Base-by-base conservation (phyloP, 2,113 vertebrate species). In the Tringa solitaria region DNA sequence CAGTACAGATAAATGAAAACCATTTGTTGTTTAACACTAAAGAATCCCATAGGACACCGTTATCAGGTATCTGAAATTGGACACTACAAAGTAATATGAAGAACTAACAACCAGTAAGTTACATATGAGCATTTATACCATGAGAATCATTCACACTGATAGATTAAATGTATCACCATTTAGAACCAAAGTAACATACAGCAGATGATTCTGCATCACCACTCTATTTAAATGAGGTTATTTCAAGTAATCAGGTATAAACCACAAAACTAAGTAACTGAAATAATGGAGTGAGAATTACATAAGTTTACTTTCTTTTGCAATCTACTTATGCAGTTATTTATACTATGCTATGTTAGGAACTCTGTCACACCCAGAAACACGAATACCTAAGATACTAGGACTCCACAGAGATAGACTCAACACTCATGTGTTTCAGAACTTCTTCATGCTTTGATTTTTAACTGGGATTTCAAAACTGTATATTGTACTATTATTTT, bases 361-460 rank as follows among this genome's bases (percentile, higher is more conserved):
- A 93, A 94, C 82, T 81, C 76, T 28, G 84, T 64, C 92, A 96
- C 96, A 92, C 96, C 97, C 90, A 92, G 95, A 53, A 87, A 91
- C 59, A 74, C 2, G 33, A 97, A 97, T 91, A 95, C 92, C 82
- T 87, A 20, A 91, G 89, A 83, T 87, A 75, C 45, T 81, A 35
- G 4, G 53, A 24, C 84, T 80, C 45, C 77, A 90, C 14, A 75
- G 65, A 88, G 59, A 73, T 0, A 76, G n/a, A 67, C 45, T 65
- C 46, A 39, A 76, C 56, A 59, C 8, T 70, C 77, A 16, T 4
- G 0, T 7, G n/a, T 32, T 73, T 63, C 18, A 76, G 8, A 51
- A 67, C 64, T 85, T 93, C 75, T 85, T 86, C 64, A 1, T 39
- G 43, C 74, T 91, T 79, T 33, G 7, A 24, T 70, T 77, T 80